Evolutionary conservation across 2,888 invertebrate genomes (phyloP), one percentile per base, ranked within the genome.

Genomic region (Tryphoninae sp.): DNA sequence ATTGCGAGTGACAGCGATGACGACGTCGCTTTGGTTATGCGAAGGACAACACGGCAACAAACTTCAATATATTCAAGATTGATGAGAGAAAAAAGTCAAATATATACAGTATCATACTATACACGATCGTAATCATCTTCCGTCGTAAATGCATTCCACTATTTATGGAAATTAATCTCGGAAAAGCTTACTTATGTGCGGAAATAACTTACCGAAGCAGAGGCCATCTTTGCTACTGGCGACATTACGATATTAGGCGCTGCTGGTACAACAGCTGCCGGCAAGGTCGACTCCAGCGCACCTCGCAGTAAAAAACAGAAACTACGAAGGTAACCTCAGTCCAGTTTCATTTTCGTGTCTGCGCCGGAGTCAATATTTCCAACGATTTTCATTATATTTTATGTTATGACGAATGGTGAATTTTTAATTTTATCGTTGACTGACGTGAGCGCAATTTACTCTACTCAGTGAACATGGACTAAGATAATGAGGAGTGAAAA

Each of bases 151-250:
- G 19, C 40, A 9, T 55, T 53, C 8, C 53, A 65, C 53, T 61
- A 55, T 40, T 16, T n/a, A 51, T 74, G 75, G 22, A 33, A 71
- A 67, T 75, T 19, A 22, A 22, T 23, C 33, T 23, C 42, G 72
- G 49, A 73, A 81, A 61, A 65, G 42, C 42, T 65, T 73, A 78
- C 65, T 67, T 71, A 61, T 33, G 61, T 74, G 62, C 45, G 76
- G 49, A 73, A 84, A 33, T 45, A 72, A 91, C 90, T 86, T 90
- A 91, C 91, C 90, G 91, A 90, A 87, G 91, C 91, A 81, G 91
- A 91, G 87, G 91, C 91, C 91, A 91, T 91, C 62, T 89, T 90
- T 86, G 84, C 77, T 67, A 69, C 72, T 71, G 59, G 16, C 23
- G 11, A 78, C 51, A 59, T 33, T 33, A 19, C 23, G 11, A 78